These are phyloP conservation scores for Stictocephala bisonia DNA, from an alignment of 2,888 invertebrate genomes.

Conservation along the genomic window DNA sequence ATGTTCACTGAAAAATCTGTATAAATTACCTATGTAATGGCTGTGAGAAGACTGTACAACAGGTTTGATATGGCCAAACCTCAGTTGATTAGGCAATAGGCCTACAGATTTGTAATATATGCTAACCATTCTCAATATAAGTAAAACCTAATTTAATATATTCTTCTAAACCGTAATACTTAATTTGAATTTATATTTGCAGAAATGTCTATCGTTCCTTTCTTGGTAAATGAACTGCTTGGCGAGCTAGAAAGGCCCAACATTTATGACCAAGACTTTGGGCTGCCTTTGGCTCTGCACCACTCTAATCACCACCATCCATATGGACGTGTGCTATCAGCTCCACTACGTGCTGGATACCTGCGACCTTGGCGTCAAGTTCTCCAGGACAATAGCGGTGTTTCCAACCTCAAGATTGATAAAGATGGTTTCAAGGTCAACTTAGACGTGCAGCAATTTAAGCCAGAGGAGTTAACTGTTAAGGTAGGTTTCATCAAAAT, in stretches of 20 bases:
- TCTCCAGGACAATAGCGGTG: constrained; percentile 54
- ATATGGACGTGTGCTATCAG: constrained; percentile 14
- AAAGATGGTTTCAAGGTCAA: constrained; percentile 61
- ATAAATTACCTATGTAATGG: no score
- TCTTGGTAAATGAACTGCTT: constrained; percentile 53
- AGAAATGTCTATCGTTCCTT: constrained; percentile 58
- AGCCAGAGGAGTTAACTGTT: constrained; percentile 65
- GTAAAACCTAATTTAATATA: no score
- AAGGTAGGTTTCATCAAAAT: constrained; percentile 63
- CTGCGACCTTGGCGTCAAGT: constrained; percentile 54
- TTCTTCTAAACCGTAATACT: no score
- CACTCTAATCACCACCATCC: constrained; percentile 54
- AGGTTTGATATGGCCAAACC: no score
- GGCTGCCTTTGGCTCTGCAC: no score
- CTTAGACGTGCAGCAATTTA: constrained; percentile 65
- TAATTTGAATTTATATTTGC: not conserved
- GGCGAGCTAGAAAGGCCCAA: constrained; percentile 44
- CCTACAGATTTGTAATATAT: no score
- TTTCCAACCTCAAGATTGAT: constrained; percentile 54
- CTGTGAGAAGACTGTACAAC: no score
- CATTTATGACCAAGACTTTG: constrained; percentile 58
- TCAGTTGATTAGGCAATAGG: no score
- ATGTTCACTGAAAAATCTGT: no score
- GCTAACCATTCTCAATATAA: no score
- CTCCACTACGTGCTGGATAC: constrained; percentile 49